Percentiles rank a stretch among this genome's conserved stretches.
Conservation (phyloP, 2,797 vertebrate species). For the Ibycter americanus region DNA sequence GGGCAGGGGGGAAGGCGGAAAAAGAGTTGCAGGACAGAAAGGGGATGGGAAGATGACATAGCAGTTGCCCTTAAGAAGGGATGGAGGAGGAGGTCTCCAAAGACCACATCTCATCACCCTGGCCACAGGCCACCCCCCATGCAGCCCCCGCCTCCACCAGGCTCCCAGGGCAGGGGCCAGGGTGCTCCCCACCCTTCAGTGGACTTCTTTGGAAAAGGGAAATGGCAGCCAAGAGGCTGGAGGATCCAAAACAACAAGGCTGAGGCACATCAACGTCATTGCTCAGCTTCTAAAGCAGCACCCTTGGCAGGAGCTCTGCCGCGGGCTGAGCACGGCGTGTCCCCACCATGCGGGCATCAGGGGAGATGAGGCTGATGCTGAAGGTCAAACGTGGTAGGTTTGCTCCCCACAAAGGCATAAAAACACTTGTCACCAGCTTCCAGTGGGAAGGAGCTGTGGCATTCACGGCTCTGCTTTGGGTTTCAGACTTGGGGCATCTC, state of each 20-base stretch:
- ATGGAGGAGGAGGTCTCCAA: neutral
- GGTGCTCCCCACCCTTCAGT: neutral
- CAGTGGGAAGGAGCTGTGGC: fast-evolving
- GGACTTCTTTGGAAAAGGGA: neutral
- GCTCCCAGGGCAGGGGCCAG: neutral
- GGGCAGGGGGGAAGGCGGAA: neutral
- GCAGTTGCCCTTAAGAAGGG: neutral
- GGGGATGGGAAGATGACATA: neutral
- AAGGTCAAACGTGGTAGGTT: fast-evolving
- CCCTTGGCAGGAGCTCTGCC: neutral
- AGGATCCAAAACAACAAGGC: neutral
- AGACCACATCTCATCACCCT: neutral
- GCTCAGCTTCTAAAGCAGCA: neutral
- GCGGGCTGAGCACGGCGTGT: fast-evolving
- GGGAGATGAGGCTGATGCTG: neutral
- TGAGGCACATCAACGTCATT: fast-evolving
- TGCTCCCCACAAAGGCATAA: neutral
- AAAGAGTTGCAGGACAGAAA: neutral
- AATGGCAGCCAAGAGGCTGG: neutral
- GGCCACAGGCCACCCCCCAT: neutral
- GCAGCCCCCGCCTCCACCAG: neutral
- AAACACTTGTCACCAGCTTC: neutral
- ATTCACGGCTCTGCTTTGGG: fast-evolving
- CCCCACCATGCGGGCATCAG: fast-evolving
- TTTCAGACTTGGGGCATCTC: fast-evolving